These are phyloP conservation scores for Drosophila busckii DNA, from an alignment of 1,140 invertebrate genomes.

Conservation along the genomic window DNA sequence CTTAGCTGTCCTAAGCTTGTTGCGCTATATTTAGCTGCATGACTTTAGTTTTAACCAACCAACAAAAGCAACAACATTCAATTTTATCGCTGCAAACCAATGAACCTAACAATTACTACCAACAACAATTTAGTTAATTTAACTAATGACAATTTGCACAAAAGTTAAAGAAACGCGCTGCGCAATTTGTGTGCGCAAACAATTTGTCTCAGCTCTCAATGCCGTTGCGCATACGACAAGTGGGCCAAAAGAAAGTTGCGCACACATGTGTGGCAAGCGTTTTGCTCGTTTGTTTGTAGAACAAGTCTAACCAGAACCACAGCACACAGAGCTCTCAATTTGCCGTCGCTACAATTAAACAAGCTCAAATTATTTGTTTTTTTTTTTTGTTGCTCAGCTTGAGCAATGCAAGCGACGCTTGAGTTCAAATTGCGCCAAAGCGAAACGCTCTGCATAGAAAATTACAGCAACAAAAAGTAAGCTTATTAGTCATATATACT, in stretches of 20 bases:
- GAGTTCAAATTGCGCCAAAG: too few relatives aligned
- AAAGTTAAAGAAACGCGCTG: slow-evolving; percentile 1
- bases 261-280: slow-evolving; percentile 32
- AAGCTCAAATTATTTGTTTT: too few relatives aligned
- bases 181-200: slow-evolving; percentile 1
- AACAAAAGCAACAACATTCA: too few relatives aligned
- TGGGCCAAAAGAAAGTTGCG: slow-evolving; percentile 27
- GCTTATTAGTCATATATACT: too few relatives aligned
- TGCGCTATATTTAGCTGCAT: slow-evolving; percentile 57
- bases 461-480: too few relatives aligned
- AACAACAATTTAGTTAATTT: slow-evolving; percentile 15
- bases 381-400: too few relatives aligned
- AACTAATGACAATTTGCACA: slow-evolving; percentile 12
- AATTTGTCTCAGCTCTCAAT: slow-evolving; percentile 19
- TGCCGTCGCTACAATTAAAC: too few relatives aligned
- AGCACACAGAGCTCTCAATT: not conserved
- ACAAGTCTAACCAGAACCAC: slow-evolving; percentile 56
- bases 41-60: slow-evolving; percentile 52
- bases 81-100: slow-evolving; percentile 24
- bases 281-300: slow-evolving; percentile 19
- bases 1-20: slow-evolving; percentile 8
- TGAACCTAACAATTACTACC: slow-evolving; percentile 19
- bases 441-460: too few relatives aligned
- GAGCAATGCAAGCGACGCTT: too few relatives aligned
- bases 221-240: slow-evolving; percentile 55